Evolutionary conservation across 1,140 invertebrate genomes (phyloP).

Genomic region (Carposina sasakii): DNA sequence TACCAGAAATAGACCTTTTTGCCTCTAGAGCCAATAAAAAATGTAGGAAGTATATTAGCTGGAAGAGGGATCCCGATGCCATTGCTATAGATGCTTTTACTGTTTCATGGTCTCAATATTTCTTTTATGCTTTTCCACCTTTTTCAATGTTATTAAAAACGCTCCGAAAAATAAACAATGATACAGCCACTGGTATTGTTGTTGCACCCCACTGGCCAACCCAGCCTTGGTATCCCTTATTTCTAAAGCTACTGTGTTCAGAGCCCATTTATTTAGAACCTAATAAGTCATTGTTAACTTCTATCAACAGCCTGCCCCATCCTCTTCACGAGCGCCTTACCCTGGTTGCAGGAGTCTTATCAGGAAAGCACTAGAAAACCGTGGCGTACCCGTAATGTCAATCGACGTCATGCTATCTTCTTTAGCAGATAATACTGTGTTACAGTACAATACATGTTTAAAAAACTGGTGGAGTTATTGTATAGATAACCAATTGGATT

Average conservation of each 20-base stretch:
- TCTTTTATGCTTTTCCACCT: slow-evolving; percentile 2
- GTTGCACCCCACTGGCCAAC: neutral
- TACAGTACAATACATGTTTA: neutral
- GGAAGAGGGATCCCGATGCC: slow-evolving; percentile 12
- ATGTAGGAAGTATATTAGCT: slow-evolving; percentile 9
- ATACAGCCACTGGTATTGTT: neutral
- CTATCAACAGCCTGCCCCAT: neutral
- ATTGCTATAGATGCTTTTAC: neutral
- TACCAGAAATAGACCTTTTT: slow-evolving; percentile 11
- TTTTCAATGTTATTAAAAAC: neutral
- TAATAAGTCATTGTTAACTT: neutral
- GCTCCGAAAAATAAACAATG: neutral
- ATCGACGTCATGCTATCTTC: neutral
- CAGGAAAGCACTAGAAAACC: neutral
- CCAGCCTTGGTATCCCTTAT: slow-evolving; percentile 1
- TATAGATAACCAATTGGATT: neutral
- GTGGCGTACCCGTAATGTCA: neutral
- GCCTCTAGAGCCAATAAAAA: slow-evolving; percentile 11
- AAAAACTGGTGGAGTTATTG: neutral
- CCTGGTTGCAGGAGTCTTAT: neutral
- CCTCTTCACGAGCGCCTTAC: neutral
- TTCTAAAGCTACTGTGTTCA: neutral
- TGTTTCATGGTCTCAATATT: neutral
- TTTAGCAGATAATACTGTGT: neutral
- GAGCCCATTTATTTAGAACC: neutral